Base-by-base conservation (phyloP, 2,888 invertebrate genomes). In the Parnassius glacialis region DNA sequence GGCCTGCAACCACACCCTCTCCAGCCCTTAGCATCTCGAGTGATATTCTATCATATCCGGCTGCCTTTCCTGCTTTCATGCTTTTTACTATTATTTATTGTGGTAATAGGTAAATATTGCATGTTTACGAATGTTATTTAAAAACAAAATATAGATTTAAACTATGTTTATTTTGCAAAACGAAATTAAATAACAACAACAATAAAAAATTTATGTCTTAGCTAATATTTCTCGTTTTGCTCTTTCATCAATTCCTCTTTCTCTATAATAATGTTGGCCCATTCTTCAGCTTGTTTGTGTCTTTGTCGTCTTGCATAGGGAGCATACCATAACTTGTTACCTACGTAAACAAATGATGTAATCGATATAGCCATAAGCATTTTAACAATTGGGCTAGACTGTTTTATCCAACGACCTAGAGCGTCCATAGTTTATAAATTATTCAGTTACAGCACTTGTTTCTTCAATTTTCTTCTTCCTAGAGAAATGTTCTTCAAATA, bases 311-410 rank as follows among this genome's bases (percentile, higher is more conserved):
- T 79, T 1, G 69, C 64, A 58, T 83, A 81, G 1, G 91, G 91
- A 10, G 70, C 71, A 45, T 85, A 81, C 55, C 78, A 66, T 42
- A 68, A 68, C 68, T 75, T 86, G 62, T 90, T 75, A 3, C 67
- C 25, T 2, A 85, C 70, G 5, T 81, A 77, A 13, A 75, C n/a
- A 1, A 67, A 73, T 52, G 89, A 80, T 20, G 85, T 84, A 43
- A 89, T n/a, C 12, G 85, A 79, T 64, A 91, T 66, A 16, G 81
- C 85, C 84, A 87, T 85, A n/a, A 88, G 71, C 47, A 76, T 75
- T 70, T 90, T 90, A 3, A 82, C 71, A 34, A 84, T 51, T 9
- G 86, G 85, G 61, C 82, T 80, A 10, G 90, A 78, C 9, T 73
- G 74, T n/a, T 64, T 70, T 1, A 80, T 63, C 79, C 80, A 89